phyloP scores from a whole-genome alignment of 2,888 invertebrate species.

The Chesias legatella region DNA sequence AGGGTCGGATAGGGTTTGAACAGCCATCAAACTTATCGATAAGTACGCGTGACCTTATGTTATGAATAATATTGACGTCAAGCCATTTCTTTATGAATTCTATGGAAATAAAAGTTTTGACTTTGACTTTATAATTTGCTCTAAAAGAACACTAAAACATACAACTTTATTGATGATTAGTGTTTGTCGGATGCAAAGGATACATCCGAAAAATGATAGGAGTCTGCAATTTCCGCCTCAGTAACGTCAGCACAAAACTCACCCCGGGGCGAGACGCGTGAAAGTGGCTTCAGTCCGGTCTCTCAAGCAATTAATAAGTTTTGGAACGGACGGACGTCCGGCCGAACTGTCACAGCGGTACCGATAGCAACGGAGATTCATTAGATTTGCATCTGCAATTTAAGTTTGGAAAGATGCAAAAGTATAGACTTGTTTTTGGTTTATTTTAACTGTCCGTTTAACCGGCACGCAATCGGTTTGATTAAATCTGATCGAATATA shows the following conservation, averaged over 20 bases:
- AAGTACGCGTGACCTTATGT: too few relatives aligned
- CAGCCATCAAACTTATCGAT: too few relatives aligned
- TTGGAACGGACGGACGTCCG: conserved; percentile 57
- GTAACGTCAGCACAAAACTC: conserved; percentile 25
- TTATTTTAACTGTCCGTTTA: conserved; percentile 9
- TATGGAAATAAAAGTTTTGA: too few relatives aligned
- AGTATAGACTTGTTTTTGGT: conserved; percentile 6
- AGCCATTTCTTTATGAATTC: too few relatives aligned
- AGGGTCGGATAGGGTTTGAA: too few relatives aligned
- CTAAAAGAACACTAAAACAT: too few relatives aligned
- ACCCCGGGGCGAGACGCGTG: conserved; percentile 42
- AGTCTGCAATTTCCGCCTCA: background rate
- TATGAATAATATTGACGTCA: too few relatives aligned
- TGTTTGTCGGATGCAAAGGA: conserved; percentile 1
- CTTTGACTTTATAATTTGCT: too few relatives aligned
- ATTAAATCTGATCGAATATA: too few relatives aligned
- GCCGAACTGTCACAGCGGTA: conserved; percentile 49
- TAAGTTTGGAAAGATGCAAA: background rate
- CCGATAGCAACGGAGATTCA: conserved; percentile 33
- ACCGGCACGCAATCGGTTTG: conserved; percentile 8
- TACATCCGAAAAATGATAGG: conserved; percentile 2
- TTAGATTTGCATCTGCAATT: conserved; percentile 16
- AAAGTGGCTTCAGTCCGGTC: conserved; percentile 39
- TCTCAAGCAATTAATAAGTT: conserved; percentile 73
- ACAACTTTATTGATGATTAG: background rate